Base-by-base conservation (phyloP, 92 coral and sea anemone genomes). In the Palythoa heliodiscus region DNA sequence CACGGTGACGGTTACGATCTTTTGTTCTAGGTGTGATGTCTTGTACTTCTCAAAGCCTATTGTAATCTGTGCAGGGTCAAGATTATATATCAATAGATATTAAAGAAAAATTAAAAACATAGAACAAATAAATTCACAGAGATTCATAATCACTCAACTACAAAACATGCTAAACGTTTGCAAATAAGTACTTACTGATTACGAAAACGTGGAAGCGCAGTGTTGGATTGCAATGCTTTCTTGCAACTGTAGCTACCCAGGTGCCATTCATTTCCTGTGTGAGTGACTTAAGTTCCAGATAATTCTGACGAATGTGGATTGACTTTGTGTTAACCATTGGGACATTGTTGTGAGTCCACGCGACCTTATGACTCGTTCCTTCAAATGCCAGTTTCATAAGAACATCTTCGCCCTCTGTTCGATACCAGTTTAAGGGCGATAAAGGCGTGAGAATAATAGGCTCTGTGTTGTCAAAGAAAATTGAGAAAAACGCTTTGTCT, bases 191-290 rank as follows among this genome's bases (percentile, higher is more conserved):
- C 84, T 80, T 64, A 80, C 84, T 80, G 29, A 80, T 29, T 40
- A 80, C 5, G 23, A 47, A 80, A 70, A 80, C 61, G 11, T 64
- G 23, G 40, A 80, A 80, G 40, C 60, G 48, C 7, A 80, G 84
- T 0, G 20, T 66, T 29, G 84, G 73, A 13, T 37, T 67, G 40
- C 84, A 80, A 15, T 47, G 29, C 20, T 35, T 37, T 24, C 84
- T 67, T 40, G 84, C 40, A n/a, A 47, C 61, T 52, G 84, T 47
- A 1, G 84, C 84, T 0, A 40, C 63, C 84, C 84, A 80, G 61
- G 84, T 64, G 57, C 84, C 84, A 13, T 80, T 80, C 84, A 80
- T 80, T 3, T n/a, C 57, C 2, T 15, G 40, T 52, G 84, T 80
- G 48, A 80, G 52, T 10, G 72, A 47, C 73, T 80, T 80, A 23